Conservation (phyloP, 2,888 invertebrate species). For the Incurvaria masculella region DNA sequence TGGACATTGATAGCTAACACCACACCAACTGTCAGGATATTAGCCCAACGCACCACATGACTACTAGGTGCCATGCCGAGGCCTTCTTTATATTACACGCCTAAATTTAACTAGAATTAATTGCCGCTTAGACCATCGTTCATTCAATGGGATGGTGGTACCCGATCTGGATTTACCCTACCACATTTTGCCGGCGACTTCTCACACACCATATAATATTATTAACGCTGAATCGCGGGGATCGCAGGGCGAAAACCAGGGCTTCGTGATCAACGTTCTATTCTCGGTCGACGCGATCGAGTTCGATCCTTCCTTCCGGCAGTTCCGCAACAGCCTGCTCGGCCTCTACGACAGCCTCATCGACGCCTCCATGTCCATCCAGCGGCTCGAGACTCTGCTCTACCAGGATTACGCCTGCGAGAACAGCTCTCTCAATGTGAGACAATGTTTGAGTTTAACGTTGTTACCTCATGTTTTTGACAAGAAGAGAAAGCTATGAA, state of each 20-base stretch:
- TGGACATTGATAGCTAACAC: no score
- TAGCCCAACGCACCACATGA: no score
- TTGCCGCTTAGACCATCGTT: no score
- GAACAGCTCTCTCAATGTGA: slow-evolving; percentile 29
- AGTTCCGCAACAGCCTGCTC: slow-evolving; percentile 67
- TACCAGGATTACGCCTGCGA: slow-evolving; percentile 60
- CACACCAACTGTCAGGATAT: no score
- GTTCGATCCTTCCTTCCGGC: slow-evolving; percentile 74
- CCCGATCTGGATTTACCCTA: no score
- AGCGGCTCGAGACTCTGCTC: slow-evolving; percentile 76
- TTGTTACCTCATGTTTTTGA: background rate
- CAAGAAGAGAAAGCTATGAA: background rate
- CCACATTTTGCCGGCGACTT: no score
- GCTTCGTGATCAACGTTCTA: slow-evolving; percentile 61
- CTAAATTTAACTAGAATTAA: no score
- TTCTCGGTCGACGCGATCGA: slow-evolving; percentile 59
- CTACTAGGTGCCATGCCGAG: no score
- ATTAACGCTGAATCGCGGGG: no score
- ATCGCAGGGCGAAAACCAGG: slow-evolving; percentile 64
- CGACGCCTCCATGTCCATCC: slow-evolving; percentile 66
- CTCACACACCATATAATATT: no score
- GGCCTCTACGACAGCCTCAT: slow-evolving; percentile 72
- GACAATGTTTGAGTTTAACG: slow-evolving; percentile 3
- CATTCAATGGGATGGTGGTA: no score
- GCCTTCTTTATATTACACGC: no score